Conservation (phyloP, 30 jellyfish, hydroid and myxozoan species). For the Hydractinia echinata region DNA sequence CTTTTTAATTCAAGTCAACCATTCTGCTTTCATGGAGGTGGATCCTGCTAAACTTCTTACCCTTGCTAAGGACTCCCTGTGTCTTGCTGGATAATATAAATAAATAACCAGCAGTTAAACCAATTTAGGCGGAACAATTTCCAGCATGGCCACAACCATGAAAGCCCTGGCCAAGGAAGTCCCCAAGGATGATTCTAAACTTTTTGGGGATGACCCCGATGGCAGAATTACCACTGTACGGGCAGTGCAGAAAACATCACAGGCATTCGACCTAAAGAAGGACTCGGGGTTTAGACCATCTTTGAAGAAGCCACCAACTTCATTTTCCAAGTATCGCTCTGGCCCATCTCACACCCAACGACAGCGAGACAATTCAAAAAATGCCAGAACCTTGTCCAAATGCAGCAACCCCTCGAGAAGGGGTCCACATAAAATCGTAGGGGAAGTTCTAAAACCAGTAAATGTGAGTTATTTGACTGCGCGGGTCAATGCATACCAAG, state of each 20-base stretch:
- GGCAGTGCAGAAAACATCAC: neutral
- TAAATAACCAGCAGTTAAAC: neutral
- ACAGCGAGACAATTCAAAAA: neutral
- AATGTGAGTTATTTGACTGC: no score
- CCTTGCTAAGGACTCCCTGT: neutral
- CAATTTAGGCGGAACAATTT: no score
- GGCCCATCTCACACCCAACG: neutral
- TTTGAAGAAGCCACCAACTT: no score
- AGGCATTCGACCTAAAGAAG: neutral
- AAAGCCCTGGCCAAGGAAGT: no score
- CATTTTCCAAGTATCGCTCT: no score
- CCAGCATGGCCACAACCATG: no score
- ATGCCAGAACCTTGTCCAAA: neutral
- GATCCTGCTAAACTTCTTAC: neutral
- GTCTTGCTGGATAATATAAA: neutral
- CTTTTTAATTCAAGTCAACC: no score
- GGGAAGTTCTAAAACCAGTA: neutral
- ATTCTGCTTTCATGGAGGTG: neutral
- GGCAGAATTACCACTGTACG: neutral
- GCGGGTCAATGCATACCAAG: neutral
- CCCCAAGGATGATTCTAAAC: neutral
- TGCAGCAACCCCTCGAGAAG: neutral
- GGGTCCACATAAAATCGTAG: neutral
- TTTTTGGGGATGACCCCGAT: neutral
- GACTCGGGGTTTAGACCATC: neutral